Base-by-base conservation (phyloP, 1,140 invertebrate genomes). In the Drosophila cardini region DNA sequence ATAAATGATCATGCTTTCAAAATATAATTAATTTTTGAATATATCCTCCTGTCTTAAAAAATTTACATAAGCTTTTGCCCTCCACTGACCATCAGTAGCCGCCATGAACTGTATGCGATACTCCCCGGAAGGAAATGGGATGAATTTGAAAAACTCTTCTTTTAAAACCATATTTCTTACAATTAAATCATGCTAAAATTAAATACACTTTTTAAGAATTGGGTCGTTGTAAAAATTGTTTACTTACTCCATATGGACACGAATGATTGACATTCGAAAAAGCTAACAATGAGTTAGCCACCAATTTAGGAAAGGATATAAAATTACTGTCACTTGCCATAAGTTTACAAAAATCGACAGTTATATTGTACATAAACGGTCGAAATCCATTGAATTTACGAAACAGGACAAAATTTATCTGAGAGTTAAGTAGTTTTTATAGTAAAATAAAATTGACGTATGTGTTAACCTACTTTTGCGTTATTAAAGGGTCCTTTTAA, bases 21-120 rank as follows among this genome's bases (percentile, higher is more conserved):
- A n/a, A n/a, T n/a, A n/a, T n/a, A n/a, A n/a, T n/a, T n/a, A n/a
- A n/a, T n/a, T n/a, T n/a, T n/a, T n/a, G n/a, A n/a, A n/a, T n/a
- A n/a, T n/a, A n/a, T 38, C 43, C n/a, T 50, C 13, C 13, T 11
- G 10, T 4, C 3, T 8, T 0, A 4, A 2, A 8, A 61, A 15
- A 26, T 34, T 26, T 5, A 36, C 2, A 9, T 21, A n/a, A 15
- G 63, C 42, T 40, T 18, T 26, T 4, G 64, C 26, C 32, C 48
- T 77, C 73, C 73, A 82, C 7, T 69, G 18, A 3, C 74, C 74
- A 38, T 74, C 46, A 0, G 69, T 62, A 11, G 13, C 45, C 2
- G 50, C 56, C 15, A 30, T 60, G 0, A 82, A 1, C 6, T 70
- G 34, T 8, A 82, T 15, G 38, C 76, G 67, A 56, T 76, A 82